phyloP scores from a whole-genome alignment of 2,797 vertebrate species.

The Pipistrellus nathusii region DNA sequence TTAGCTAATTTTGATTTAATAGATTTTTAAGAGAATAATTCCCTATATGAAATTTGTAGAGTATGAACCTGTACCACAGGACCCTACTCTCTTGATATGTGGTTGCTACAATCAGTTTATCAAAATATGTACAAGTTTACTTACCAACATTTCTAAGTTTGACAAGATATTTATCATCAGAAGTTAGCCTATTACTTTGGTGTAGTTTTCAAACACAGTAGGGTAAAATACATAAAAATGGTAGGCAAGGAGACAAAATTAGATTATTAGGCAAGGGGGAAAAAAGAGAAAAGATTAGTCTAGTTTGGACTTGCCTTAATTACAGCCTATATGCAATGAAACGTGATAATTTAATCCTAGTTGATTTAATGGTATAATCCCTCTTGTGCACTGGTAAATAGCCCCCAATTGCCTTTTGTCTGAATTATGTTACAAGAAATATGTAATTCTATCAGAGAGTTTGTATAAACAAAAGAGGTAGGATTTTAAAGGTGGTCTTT shows the following conservation, averaged over 20 bases:
- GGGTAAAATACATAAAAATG: neutral
- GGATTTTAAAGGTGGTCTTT: constrained; percentile 52
- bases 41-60: neutral
- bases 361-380: constrained; percentile 73
- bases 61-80: neutral
- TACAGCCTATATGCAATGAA: constrained; percentile 56
- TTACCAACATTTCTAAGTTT: constrained; percentile 36
- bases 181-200: neutral
- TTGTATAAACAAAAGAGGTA: constrained; percentile 55
- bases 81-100: neutral
- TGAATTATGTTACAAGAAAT: constrained; percentile 70
- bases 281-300: constrained; percentile 52
- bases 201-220: constrained; percentile 54
- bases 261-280: constrained; percentile 1
- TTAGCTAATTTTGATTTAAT: constrained; percentile 46
- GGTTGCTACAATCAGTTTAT: neutral
- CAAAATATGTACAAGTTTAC: neutral
- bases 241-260: constrained; percentile 14
- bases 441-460: constrained; percentile 62
- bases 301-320: constrained; percentile 74
- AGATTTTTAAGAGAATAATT: constrained; percentile 21
- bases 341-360: constrained; percentile 65
- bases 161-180: constrained; percentile 24
- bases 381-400: constrained; percentile 63
- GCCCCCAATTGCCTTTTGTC: constrained; percentile 67